Evolutionary conservation across 2,113 vertebrate genomes (phyloP).

Genomic region (Promerops cafer): DNA sequence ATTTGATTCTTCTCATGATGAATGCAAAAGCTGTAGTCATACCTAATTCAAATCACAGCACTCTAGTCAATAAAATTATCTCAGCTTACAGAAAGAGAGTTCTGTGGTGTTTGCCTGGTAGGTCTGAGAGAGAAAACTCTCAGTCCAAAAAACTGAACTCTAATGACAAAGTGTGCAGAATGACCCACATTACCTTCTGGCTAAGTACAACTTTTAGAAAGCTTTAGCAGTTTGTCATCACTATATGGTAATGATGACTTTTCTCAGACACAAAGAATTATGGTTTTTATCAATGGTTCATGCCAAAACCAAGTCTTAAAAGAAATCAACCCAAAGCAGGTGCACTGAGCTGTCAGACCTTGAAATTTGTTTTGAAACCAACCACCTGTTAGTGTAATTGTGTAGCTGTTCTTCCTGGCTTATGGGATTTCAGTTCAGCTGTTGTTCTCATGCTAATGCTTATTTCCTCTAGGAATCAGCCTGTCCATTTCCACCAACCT

Average conservation of each 20-base stretch:
- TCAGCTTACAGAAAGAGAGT: not conserved
- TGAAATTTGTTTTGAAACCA: constrained; percentile 78
- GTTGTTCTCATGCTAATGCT: constrained; percentile 77
- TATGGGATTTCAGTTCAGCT: constrained; percentile 79
- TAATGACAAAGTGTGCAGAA: not conserved
- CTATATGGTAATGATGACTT: constrained; percentile 44
- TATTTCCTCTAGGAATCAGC: constrained; percentile 76
- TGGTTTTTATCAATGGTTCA: constrained; percentile 55
- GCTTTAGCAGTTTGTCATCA: constrained; percentile 51
- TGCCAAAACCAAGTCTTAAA: constrained; percentile 41
- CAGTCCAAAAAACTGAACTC: not conserved
- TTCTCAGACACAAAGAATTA: constrained; percentile 46
- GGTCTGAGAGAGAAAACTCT: not conserved
- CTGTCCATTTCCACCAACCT: constrained; percentile 49
- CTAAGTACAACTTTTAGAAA: not conserved
- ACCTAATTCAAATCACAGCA: not conserved
- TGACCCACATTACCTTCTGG: not conserved
- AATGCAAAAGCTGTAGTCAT: not conserved
- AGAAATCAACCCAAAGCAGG: constrained; percentile 72
- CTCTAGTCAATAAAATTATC: not conserved
- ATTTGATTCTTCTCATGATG: not conserved
- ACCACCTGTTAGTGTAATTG: constrained; percentile 81
- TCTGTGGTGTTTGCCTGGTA: not conserved
- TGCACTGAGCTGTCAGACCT: constrained; percentile 73
- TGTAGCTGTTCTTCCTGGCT: constrained; percentile 77